A percentile compares a stretch with the other conserved stretches of the same genome.
Conservation (phyloP, 64 coral and sea anemone species). For the Acropora yongei region DNA sequence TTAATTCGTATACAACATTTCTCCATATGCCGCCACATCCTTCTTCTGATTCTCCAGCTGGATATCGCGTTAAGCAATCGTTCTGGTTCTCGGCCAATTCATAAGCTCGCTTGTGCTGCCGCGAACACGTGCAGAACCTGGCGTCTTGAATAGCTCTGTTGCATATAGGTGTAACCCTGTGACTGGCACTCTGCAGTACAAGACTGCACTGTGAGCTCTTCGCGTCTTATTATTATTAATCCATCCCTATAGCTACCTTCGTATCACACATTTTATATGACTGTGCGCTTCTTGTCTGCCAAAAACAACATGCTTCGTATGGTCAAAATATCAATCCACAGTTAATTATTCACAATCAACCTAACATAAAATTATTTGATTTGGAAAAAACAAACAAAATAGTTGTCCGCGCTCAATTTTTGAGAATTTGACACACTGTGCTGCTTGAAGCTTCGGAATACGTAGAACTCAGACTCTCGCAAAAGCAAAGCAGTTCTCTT, state of each 20-base stretch:
- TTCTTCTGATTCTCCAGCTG: background rate
- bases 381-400: no score
- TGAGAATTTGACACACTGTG: conserved; percentile 13
- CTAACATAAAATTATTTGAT: no score
- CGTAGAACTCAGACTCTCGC: background rate
- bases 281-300: conserved; percentile 17
- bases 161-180: conserved; percentile 1
- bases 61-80: background rate
- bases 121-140: conserved; percentile 43
- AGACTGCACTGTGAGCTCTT: conserved; percentile 8
- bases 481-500: background rate
- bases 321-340: background rate
- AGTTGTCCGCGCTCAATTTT: conserved; percentile 1
- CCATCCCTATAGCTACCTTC: conserved; percentile 18
- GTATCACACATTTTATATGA: background rate
- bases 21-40: conserved; percentile 14
- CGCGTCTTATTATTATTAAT: conserved; percentile 37
- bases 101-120: background rate
- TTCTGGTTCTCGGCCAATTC: conserved; percentile 2
- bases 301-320: background rate
- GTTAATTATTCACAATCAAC: no score
- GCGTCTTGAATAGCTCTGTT: conserved; percentile 22
- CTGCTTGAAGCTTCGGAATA: background rate
- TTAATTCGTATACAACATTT: conserved; percentile 17
- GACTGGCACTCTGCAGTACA: conserved; percentile 16